These are phyloP conservation scores for Porites evermanni DNA, from an alignment of 92 coral and sea anemone genomes.

Conservation along the genomic window DNA sequence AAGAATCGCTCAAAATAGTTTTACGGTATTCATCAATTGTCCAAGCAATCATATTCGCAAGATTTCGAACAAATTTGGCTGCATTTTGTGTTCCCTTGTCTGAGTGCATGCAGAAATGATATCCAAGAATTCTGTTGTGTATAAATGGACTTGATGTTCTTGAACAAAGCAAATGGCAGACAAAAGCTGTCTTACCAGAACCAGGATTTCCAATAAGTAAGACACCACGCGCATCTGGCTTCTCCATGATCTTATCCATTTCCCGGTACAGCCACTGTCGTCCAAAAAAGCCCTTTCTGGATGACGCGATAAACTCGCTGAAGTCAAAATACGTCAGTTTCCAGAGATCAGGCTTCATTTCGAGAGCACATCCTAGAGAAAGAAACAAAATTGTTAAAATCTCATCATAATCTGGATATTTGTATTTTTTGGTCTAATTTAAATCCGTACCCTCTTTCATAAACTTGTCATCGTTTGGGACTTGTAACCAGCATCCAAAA, in stretches of 20 bases:
- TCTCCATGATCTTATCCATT: constrained; percentile 38
- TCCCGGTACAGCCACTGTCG: constrained; percentile 67
- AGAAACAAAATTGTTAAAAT: background rate
- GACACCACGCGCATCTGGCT: constrained; percentile 25
- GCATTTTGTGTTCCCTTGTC: constrained; percentile 73
- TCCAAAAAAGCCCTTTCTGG: constrained; percentile 48
- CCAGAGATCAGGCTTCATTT: background rate
- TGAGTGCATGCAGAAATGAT: constrained; percentile 77
- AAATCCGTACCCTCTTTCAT: background rate
- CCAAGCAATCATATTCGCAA: constrained; percentile 65
- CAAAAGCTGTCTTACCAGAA: constrained; percentile 76
- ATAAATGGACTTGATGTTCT: constrained; percentile 69
- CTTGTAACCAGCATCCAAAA: background rate
- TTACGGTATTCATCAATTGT: constrained; percentile 50
- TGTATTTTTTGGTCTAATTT: background rate
- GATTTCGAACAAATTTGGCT: constrained; percentile 82
- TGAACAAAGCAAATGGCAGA: constrained; percentile 79
- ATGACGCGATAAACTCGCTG: constrained; percentile 4
- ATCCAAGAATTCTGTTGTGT: constrained; percentile 74
- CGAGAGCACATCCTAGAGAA: background rate
- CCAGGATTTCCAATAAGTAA: constrained; percentile 69
- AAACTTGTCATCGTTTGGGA: background rate
- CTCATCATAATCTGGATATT: background rate
- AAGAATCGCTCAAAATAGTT: constrained; percentile 37
- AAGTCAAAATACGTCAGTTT: constrained; percentile 35